Evolutionary conservation across 2,888 invertebrate genomes (phyloP).

Genomic region (Tholera decimalis): DNA sequence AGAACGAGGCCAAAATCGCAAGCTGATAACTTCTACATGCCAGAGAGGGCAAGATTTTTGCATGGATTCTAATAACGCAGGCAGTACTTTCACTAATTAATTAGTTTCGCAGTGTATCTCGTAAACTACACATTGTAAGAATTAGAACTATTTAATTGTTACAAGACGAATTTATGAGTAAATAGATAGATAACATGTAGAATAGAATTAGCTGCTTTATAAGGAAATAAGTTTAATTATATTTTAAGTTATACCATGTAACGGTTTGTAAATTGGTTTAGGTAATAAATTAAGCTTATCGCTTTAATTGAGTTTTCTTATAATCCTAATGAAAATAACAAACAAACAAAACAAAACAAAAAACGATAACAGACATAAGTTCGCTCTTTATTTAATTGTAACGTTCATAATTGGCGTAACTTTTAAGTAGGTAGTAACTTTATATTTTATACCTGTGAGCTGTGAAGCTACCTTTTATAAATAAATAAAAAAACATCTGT

Average conservation of each 20-base stretch:
- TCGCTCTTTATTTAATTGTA: too few species aligned
- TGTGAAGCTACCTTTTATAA: too few species aligned
- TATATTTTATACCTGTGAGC: too few species aligned
- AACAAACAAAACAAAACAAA: not conserved
- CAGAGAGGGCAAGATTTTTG: conserved; percentile 75
- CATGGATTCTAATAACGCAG: conserved; percentile 72
- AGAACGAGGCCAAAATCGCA: conserved; percentile 65
- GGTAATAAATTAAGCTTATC: not conserved
- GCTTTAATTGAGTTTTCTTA: not conserved
- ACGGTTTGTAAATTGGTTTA: not conserved
- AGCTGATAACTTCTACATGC: conserved; percentile 71
- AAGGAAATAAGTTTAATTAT: not conserved
- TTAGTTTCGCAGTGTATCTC: not conserved
- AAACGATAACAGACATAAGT: too few species aligned
- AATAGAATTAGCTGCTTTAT: too few species aligned
- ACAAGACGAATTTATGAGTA: not conserved
- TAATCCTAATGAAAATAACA: not conserved
- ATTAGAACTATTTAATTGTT: too few species aligned
- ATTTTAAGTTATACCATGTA: not conserved
- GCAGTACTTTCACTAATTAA: not conserved
- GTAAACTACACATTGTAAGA: too few species aligned
- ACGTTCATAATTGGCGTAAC: too few species aligned
- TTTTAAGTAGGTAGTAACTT: too few species aligned
- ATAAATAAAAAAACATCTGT: too few species aligned
- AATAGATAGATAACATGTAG: not conserved